Evolutionary conservation across 2,888 invertebrate species (phyloP).

Genomic region (Hartigia nigra): DNA sequence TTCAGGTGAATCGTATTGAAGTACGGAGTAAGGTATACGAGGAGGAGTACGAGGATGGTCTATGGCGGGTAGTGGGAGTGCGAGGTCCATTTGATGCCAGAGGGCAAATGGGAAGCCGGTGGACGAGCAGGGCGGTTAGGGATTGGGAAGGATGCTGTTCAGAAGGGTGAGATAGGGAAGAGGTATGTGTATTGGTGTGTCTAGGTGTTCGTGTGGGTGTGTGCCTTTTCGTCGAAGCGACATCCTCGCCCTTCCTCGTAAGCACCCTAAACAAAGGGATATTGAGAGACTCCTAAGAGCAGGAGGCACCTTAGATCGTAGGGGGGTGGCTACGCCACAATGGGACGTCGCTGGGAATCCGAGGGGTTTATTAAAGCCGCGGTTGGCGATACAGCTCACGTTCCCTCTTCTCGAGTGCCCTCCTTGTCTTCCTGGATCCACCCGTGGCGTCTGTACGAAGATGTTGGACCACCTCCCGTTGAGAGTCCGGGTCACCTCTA

Average conservation of each 20-base stretch:
- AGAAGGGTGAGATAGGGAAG: constrained; percentile 6
- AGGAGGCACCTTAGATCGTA: constrained; percentile 44
- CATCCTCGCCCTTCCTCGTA: constrained; percentile 57
- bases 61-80: too few relatives aligned
- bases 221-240: constrained; percentile 54
- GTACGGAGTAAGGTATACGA: background rate
- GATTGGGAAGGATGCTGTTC: constrained; percentile 17
- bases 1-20: background rate
- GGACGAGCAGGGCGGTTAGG: constrained; percentile 13
- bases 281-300: constrained; percentile 56
- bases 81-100: background rate
- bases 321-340: constrained; percentile 56
- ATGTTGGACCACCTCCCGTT: constrained; percentile 1
- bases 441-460: constrained; percentile 5
- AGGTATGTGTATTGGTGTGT: background rate
- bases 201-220: background rate
- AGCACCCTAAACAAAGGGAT: constrained; percentile 63
- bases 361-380: constrained; percentile 63
- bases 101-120: background rate
- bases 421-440: constrained; percentile 27
- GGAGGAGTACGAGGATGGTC: background rate
- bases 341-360: constrained; percentile 60
- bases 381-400: constrained; percentile 65
- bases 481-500: constrained; percentile 4
- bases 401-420: constrained; percentile 51